phyloP scores from a whole-genome alignment of 2,888 invertebrate species.

The Galerucella pusilla region DNA sequence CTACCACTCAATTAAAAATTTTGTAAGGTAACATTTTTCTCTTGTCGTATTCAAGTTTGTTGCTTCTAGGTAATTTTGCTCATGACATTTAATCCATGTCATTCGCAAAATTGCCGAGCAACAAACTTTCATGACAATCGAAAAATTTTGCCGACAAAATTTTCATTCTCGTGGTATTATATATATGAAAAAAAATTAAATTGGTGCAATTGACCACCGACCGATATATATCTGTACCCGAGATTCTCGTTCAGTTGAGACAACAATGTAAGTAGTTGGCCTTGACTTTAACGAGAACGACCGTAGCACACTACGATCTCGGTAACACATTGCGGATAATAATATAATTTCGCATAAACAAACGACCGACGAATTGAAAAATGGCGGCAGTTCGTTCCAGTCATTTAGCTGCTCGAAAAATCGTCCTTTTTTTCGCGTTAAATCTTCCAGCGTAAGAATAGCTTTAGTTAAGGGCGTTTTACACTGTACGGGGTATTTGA shows the following conservation, averaged over 20 bases:
- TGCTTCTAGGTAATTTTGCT: no score
- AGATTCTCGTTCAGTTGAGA: conserved; percentile 46
- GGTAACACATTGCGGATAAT: conserved; percentile 39
- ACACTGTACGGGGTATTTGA: no score
- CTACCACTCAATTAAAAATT: no score
- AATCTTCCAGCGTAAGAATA: not conserved
- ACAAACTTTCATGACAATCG: no score
- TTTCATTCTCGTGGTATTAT: no score
- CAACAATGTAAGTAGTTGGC: conserved; percentile 48
- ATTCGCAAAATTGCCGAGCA: no score
- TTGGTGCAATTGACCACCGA: conserved; percentile 32
- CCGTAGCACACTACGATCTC: conserved; percentile 39
- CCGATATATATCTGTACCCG: conserved; percentile 29
- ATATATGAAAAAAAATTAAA: not conserved
- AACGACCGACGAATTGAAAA: conserved; percentile 26
- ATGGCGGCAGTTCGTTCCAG: conserved; percentile 33
- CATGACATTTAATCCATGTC: no score
- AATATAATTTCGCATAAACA: conserved; percentile 41
- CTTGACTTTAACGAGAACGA: conserved; percentile 50
- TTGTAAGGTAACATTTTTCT: no score
- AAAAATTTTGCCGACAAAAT: no score
- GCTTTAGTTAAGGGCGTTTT: not conserved
- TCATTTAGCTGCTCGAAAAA: conserved; percentile 10
- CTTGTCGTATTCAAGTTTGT: no score
- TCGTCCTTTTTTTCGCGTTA: not conserved